Evolutionary conservation across 2,113 vertebrate species (phyloP), one percentile per base, ranked within the genome.

Genomic region (Isurus oxyrinchus): DNA sequence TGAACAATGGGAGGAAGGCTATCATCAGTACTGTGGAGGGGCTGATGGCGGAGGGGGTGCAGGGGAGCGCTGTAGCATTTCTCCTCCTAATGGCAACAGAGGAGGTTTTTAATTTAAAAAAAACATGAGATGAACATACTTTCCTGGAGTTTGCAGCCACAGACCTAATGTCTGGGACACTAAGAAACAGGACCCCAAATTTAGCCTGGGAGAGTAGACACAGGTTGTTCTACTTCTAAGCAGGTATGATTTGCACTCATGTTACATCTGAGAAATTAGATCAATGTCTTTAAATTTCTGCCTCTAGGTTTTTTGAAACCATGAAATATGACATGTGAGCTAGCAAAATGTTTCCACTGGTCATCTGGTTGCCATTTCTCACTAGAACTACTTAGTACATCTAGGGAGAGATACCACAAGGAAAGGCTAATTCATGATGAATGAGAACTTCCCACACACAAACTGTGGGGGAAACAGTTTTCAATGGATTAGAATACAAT

Each of bases 341-440:
- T 23, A 63, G 90, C 59, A 94, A 94, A 63, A 63, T 63, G 57
- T 63, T 61, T 94, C 35, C 59, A 63, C 59, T 40, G 35, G 40
- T 95, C 63, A 95, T 95, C 66, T 95, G 66, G 94, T 95, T 53
- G 67, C 53, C 27, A 95, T 95, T 69, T 95, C 23, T 53, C 94
- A 72, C 31, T 61, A 13, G 49, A 95, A 66, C 59, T 72, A 53
- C 61, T 53, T 23, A 94, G 40, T 44, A 67, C 63, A 25, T 23
- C 13, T 27, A 49, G 10, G 66, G 66, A 53, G 44, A 67, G 21
- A 69, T 44, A 31, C 40, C 44, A 49, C 66, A 40, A 67, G n/a
- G n/a, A 94, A 94, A 94, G 63, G 40, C 35, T 67, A 66, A 11
- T 19, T 94, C 93, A 69, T 95, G 94, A 69, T 72, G 94, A 95